Base-by-base conservation (phyloP, 2,113 vertebrate genomes). In the Nicator chloris region DNA sequence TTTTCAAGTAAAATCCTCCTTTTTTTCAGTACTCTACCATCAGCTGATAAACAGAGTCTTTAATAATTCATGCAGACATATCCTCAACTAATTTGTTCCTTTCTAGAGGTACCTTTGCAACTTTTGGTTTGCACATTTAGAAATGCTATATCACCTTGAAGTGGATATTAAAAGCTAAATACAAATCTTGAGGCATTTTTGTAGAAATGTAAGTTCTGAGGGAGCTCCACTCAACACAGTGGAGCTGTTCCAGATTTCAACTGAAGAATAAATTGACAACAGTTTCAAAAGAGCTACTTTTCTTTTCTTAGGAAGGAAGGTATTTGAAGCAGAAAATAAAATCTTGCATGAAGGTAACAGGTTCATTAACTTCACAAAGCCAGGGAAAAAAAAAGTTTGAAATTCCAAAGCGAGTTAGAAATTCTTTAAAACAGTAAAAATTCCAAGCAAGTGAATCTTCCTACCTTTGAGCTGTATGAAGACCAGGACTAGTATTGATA, bases 391-490 rank as follows among this genome's bases (percentile, higher is more conserved):
- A 53, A 42, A 6, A 0, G 3, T 64, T 90, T 76, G 13, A 42
- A 86, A n/a, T 69, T 78, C 51, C 5, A 11, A 75, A 90, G 57
- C 47, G 68, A 77, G 80, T n/a, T 81, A 60, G 70, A 95, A 93
- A 90, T 95, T 83, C 82, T 75, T 94, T 80, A 83, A 69, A 65
- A 45, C 19, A 78, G 51, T 95, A 92, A 88, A 93, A 95, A 75
- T 4, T 3, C 77, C 71, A 57, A 64, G 53, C 13, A 84, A 71
- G 31, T 56, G 40, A 88, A 71, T 51, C 49, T 27, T 79, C 97
- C 85, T 97, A 98, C 98, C 98, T 98, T 95, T 59, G 51, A 88
- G 86, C 50, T 94, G 92, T 75, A 69, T 40, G 21, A 92, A 96
- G 87, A 80, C 64, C 93, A 98, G 69, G 42, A 84, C 44, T 31